These are phyloP conservation scores for Notothenia coriiceps DNA, from an alignment of 2,113 vertebrate genomes.

Conservation along the genomic window DNA sequence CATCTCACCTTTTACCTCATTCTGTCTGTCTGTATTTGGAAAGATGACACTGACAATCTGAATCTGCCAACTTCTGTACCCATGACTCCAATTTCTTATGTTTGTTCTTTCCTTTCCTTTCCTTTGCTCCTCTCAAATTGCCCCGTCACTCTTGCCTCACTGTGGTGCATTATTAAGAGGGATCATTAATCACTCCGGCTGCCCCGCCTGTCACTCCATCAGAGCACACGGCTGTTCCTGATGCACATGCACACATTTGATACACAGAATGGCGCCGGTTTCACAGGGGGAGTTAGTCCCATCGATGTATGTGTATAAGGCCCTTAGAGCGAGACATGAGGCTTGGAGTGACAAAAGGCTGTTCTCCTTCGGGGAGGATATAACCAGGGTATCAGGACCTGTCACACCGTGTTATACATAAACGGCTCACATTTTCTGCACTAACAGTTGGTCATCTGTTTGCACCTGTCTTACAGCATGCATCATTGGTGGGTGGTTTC, in stretches of 20 bases:
- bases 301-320: constrained; percentile 49
- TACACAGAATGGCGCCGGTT: constrained; percentile 32
- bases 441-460: constrained; percentile 35
- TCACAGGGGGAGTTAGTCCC: constrained; percentile 42
- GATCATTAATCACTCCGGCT: constrained; percentile 70
- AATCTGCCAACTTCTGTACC: not conserved
- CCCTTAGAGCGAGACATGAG: constrained; percentile 64
- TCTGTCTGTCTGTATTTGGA: constrained; percentile 35
- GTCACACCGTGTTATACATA: constrained; percentile 56
- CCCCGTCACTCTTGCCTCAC: constrained; percentile 34
- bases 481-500: constrained; percentile 38
- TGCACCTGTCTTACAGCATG: constrained; percentile 39
- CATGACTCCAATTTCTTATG: not conserved
- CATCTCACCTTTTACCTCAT: constrained; percentile 16
- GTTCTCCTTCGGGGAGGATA: constrained; percentile 62
- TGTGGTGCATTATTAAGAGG: constrained; percentile 49
- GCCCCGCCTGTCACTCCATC: constrained; percentile 61
- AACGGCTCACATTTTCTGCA: constrained; percentile 53
- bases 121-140: constrained; percentile 34
- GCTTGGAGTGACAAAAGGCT: constrained; percentile 58
- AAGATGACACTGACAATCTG: constrained; percentile 22
- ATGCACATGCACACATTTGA: constrained; percentile 35
- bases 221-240: constrained; percentile 38
- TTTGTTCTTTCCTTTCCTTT: constrained; percentile 7
- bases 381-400: constrained; percentile 56